Evolutionary conservation across 1,140 invertebrate genomes (phyloP).

Genomic region (Whitmania pigra): DNA sequence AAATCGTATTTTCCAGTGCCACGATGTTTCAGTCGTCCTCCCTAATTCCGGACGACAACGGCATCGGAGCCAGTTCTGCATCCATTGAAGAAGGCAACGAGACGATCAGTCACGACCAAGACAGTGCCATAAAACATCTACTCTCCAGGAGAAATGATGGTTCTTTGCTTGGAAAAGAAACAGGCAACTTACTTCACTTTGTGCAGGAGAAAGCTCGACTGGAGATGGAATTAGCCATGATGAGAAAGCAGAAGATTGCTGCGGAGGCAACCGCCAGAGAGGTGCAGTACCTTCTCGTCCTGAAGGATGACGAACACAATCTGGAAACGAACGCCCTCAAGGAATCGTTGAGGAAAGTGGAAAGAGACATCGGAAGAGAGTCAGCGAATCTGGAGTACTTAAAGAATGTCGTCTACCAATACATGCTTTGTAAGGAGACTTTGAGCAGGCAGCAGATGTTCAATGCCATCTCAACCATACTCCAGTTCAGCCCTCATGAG

Average conservation of each 20-base stretch:
- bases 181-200: conserved; percentile 62
- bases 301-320: conserved; percentile 48
- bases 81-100: conserved; percentile 31
- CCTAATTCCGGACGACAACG: background rate
- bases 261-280: conserved; percentile 57
- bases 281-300: conserved; percentile 48
- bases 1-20: conserved; percentile 13
- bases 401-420: conserved; percentile 76
- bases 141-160: conserved; percentile 9
- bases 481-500: conserved; percentile 63
- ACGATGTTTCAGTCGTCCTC: background rate
- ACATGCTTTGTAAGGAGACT: conserved; percentile 55
- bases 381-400: conserved; percentile 76
- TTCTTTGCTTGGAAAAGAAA: background rate
- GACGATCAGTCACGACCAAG: background rate
- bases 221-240: conserved; percentile 61
- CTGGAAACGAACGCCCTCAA: conserved; percentile 49
- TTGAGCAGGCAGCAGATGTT: conserved; percentile 65
- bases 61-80: conserved; percentile 21
- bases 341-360: conserved; percentile 50
- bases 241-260: conserved; percentile 58
- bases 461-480: conserved; percentile 70
- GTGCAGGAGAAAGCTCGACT: conserved; percentile 66
- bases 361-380: conserved; percentile 62
- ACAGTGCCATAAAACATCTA: background rate